phyloP scores from a whole-genome alignment of 2,113 vertebrate species.

The Gymnocephalus cernua region DNA sequence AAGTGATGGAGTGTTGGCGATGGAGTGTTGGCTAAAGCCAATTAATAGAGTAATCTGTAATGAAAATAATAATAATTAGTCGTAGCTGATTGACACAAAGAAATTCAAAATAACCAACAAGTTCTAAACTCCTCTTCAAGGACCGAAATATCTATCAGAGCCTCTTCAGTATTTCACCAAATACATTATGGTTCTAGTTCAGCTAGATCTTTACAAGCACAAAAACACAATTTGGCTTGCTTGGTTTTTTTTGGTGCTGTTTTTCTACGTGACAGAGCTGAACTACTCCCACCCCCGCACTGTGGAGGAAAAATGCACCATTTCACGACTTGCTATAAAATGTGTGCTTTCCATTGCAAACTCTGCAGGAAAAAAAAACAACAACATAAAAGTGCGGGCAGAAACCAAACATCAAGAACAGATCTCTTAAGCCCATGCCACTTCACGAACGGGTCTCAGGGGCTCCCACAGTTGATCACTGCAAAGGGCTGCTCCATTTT shows the following conservation, averaged over 20 bases:
- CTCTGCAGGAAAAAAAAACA: background rate
- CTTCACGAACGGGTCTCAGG: conserved; percentile 17
- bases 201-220: background rate
- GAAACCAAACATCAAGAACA: conserved; percentile 35
- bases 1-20: too few relatives aligned
- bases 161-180: background rate
- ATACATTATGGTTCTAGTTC: background rate
- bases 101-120: background rate
- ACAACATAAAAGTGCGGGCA: background rate
- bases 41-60: background rate
- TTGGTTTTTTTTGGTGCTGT: background rate
- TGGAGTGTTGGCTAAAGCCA: too few relatives aligned
- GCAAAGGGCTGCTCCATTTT: conserved; percentile 23
- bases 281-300: background rate
- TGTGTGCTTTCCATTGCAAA: conserved; percentile 22
- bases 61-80: conserved; percentile 1
- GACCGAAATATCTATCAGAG: background rate
- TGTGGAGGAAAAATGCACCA: conserved; percentile 15
- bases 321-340: conserved; percentile 23
- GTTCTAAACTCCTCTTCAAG: background rate
- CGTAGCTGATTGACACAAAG: background rate
- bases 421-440: conserved; percentile 16
- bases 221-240: background rate
- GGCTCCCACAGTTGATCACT: conserved; percentile 15
- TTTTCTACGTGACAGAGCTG: background rate